Conservation (phyloP, 2,113 vertebrate genomes). For the Bungarus multicinctus region DNA sequence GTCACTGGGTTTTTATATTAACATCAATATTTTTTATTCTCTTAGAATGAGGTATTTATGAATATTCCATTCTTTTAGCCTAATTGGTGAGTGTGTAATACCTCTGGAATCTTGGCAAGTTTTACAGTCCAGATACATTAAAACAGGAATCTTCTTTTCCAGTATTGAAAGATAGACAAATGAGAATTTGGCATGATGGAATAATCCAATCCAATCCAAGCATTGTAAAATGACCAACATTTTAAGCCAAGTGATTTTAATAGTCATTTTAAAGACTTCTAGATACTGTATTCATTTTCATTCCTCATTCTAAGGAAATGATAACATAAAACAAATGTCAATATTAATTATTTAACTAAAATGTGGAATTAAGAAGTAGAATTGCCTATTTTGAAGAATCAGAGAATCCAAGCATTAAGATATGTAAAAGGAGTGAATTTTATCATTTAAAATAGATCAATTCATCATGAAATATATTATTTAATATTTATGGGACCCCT, state of each 20-base stretch:
- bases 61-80: not conserved
- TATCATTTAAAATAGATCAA: not conserved
- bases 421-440: not conserved
- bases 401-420: too few relatives aligned
- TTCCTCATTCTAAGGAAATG: not conserved
- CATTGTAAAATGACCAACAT: not conserved
- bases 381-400: not conserved
- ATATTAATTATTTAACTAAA: not conserved
- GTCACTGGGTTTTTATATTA: not conserved
- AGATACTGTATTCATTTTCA: not conserved
- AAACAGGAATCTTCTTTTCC: not conserved
- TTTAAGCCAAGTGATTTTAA: not conserved
- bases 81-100: not conserved
- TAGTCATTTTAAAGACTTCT: not conserved
- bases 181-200: not conserved
- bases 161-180: not conserved
- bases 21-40: not conserved
- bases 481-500: not conserved
- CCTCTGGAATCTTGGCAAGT: not conserved
- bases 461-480: not conserved
- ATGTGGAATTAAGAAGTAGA: not conserved
- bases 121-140: not conserved
- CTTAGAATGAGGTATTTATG: not conserved
- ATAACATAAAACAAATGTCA: not conserved
- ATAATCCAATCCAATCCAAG: not conserved